Evolutionary conservation across 2,113 vertebrate species (phyloP).

Genomic region (Aspidoscelis tigris): DNA sequence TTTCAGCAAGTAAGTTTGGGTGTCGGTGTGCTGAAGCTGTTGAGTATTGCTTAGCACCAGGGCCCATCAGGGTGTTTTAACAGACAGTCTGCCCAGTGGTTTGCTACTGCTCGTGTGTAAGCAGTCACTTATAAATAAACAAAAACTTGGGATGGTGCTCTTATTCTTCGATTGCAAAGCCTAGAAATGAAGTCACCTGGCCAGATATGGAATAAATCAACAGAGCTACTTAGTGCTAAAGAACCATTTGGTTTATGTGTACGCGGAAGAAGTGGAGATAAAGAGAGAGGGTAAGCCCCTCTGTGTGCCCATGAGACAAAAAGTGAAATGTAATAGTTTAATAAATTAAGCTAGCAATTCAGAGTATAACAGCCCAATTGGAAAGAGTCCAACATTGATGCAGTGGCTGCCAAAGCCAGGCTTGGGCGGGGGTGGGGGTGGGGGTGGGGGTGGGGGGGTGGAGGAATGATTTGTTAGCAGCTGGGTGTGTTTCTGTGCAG

Average conservation of each 20-base stretch:
- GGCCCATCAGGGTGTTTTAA: not conserved
- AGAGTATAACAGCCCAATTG: conserved; percentile 32
- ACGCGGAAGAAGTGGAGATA: not conserved
- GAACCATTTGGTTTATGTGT: not conserved
- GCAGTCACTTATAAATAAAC: not conserved
- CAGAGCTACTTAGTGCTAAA: not conserved
- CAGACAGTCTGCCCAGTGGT: conserved; percentile 12
- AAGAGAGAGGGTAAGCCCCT: too few species aligned
- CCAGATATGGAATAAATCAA: not conserved
- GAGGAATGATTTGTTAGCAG: conserved; percentile 62
- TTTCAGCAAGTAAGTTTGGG: not conserved
- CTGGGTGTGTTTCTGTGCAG: conserved; percentile 66
- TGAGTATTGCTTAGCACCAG: not conserved
- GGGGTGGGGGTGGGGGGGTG: conserved; percentile 52
- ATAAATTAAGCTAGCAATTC: conserved; percentile 27
- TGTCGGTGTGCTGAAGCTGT: not conserved
- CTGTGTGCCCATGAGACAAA: not conserved
- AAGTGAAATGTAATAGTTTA: conserved; percentile 6
- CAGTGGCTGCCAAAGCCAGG: conserved; percentile 44
- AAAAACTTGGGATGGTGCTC: not conserved
- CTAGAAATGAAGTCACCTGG: not conserved
- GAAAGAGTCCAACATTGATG: not conserved
- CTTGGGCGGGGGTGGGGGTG: conserved; percentile 47
- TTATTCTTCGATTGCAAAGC: not conserved
- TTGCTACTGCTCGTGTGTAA: not conserved